Conservation (phyloP, 2,888 invertebrate genomes). For the Coremacera marginata region DNA sequence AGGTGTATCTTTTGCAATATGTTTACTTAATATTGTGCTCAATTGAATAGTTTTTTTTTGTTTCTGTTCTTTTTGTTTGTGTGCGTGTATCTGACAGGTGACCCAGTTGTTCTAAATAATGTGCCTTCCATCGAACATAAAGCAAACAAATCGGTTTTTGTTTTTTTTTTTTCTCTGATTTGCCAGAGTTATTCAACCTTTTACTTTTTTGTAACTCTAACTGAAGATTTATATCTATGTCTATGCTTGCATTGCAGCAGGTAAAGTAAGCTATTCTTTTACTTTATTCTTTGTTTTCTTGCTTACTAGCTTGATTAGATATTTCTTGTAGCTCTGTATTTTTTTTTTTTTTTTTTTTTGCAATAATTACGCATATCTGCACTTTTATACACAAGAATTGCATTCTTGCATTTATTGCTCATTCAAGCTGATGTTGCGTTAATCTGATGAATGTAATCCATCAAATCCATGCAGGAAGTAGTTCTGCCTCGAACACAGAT, state of each 20-base stretch:
- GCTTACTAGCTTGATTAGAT: neutral
- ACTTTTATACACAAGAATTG: neutral
- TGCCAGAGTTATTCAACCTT: neutral
- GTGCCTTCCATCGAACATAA: neutral
- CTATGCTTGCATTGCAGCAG: too few species aligned
- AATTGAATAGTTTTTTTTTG: neutral
- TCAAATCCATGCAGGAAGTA: conserved; percentile 22
- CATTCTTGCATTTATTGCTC: neutral
- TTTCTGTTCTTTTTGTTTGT: neutral
- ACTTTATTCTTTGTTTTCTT: neutral
- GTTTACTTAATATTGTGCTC: neutral
- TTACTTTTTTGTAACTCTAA: neutral
- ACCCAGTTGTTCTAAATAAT: neutral
- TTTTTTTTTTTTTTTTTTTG: too few species aligned
- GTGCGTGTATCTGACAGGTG: neutral
- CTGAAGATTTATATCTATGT: neutral
- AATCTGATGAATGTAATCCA: conserved; percentile 26
- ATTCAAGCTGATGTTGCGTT: conserved; percentile 9
- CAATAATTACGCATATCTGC: conserved; percentile 29
- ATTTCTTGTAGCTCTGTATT: conserved; percentile 1
- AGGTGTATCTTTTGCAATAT: neutral
- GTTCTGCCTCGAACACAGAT: neutral
- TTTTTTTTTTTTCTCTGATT: neutral
- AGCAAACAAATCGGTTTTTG: neutral
- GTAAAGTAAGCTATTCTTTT: neutral